These are phyloP conservation scores for Petroica traversi DNA, from an alignment of 2,113 vertebrate genomes.

Conservation along the genomic window DNA sequence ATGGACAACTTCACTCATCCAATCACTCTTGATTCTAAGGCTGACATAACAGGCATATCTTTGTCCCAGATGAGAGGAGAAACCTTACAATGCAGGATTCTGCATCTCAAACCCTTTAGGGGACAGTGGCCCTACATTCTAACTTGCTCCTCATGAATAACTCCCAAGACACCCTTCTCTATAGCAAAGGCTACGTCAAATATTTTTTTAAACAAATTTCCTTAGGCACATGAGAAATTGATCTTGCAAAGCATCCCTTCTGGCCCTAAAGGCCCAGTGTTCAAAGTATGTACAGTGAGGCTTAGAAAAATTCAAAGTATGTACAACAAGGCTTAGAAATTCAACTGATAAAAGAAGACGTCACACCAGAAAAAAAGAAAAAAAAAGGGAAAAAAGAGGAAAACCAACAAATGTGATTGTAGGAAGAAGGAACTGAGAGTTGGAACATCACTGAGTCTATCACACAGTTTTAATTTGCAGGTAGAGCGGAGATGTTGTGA, in stretches of 20 bases:
- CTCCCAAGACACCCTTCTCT: background rate
- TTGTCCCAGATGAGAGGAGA: background rate
- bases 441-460: background rate
- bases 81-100: background rate
- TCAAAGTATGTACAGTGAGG: background rate
- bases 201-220: constrained; percentile 2
- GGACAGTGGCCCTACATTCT: background rate
- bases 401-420: background rate
- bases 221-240: background rate
- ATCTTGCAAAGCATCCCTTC: background rate
- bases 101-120: background rate
- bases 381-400: background rate
- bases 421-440: background rate
- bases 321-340: background rate
- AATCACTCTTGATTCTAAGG: background rate
- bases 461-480: background rate
- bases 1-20: background rate
- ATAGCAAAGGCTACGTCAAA: background rate
- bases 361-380: background rate
- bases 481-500: background rate
- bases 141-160: background rate
- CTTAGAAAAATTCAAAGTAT: background rate
- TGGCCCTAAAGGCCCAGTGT: background rate
- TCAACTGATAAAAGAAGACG: background rate
- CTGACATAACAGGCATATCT: background rate